Base-by-base conservation (phyloP, 1,140 invertebrate genomes). In the Tachypleus tridentatus region DNA sequence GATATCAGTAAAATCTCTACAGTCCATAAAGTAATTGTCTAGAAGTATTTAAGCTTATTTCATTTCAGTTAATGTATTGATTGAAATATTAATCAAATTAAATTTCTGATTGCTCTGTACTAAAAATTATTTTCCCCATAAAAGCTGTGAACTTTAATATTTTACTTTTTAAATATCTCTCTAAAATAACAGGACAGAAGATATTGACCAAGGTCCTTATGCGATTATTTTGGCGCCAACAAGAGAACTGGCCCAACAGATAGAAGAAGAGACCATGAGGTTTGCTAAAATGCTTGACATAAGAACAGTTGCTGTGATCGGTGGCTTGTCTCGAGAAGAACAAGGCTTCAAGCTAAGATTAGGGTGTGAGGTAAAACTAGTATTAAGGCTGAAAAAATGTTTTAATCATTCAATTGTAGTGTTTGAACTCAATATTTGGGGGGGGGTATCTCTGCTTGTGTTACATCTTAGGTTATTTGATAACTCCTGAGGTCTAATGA, bases 171-270 rank as follows among this genome's bases (percentile, higher is more conserved):
- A 29, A 29, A 29, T 29, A 29, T 29, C 29, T 29, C 29, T 29
- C 2, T 29, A 29, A 29, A 29, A 29, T 29, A 29, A 29, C 29
- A 64, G 68, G 54, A 68, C 68, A 63, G 72, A 73, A 65, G 72
- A 73, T 54, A 69, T 70, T 29, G 86, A 84, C 67, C 79, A 85
- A 80, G 97, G 97, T n/a, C 97, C 97, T 0, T 99, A 99, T 80
- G 96, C 97, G 53, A 93, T 99, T 51, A 99, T 99, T 74, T 81
- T 99, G 74, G 96, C 97, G 3, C 97, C 97, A 3, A 99, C 97
- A 58, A 86, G 97, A 79, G 97, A 99, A 77, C 86, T 99, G 79
- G 97, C 97, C 0, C 96, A 99, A 75, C 97, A 99, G 79, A 99
- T 99, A 72, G 97, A 99, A 80, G 96, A 99, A 79, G 97, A 99